A percentile compares a stretch with the other conserved stretches of the same genome.
Conservation (phyloP, 2,888 invertebrate species). For the Dysmachus trigonus region DNA sequence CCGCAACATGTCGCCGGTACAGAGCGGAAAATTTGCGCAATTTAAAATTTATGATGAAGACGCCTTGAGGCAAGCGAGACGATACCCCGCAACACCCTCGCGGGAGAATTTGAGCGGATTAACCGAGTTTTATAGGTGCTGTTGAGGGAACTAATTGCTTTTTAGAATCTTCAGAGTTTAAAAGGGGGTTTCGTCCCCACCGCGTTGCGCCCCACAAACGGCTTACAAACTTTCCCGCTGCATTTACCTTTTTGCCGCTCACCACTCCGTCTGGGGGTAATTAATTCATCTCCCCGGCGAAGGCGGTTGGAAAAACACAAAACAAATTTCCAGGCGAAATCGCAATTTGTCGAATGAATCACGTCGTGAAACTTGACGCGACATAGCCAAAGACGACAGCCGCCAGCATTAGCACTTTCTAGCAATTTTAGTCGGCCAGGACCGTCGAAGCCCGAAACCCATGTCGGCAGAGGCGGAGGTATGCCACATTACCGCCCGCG, state of each 20-base stretch:
- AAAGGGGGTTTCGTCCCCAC: background rate
- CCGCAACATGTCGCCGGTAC: background rate
- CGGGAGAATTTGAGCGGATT: background rate
- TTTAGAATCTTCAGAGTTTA: background rate
- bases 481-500: background rate
- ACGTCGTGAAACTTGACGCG: background rate
- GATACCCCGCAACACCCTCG: background rate
- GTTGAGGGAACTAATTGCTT: background rate
- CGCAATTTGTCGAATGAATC: slow-evolving; percentile 23
- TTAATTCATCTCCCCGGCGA: background rate
- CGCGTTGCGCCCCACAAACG: background rate
- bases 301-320: background rate
- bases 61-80: background rate
- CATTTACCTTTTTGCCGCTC: background rate
- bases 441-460: background rate
- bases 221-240: background rate
- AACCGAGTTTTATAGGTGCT: background rate
- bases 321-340: background rate
- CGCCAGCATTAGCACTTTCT: slow-evolving; percentile 15
- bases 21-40: background rate
- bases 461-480: background rate
- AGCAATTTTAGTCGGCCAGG: background rate
- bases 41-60: background rate
- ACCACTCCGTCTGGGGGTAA: background rate
- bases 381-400: background rate